Evolutionary conservation across 2,888 invertebrate species (phyloP), one percentile per base, ranked within the genome.

Genomic region (Lacanobia oleracea): DNA sequence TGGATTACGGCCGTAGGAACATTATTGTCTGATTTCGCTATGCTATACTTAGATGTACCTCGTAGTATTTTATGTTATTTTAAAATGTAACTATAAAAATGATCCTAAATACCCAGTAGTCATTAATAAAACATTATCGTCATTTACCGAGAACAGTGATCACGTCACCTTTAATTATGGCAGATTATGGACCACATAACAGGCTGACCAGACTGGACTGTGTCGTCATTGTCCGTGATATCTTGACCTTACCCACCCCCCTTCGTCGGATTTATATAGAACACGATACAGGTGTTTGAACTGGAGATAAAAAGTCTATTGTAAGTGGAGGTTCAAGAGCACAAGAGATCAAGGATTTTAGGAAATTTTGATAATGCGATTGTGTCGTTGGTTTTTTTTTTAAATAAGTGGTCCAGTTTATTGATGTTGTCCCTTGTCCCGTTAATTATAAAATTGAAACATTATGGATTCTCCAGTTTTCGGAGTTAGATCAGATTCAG

Each of bases 161-260:
- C 91, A 90, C 93, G 93, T 94, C 94, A 94, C 93, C 79, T 82
- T 87, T 93, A 92, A 94, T 94, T 94, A 90, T 87, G 79, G 88
- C 81, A 91, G 86, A 93, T 93, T 91, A 91, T 84, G 80, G 79
- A 86, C 85, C 90, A 90, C 86, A 88, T 89, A 88, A 89, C 88
- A 83, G 82, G 83, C 71, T 90, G 90, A 91, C 90, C 91, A 86
- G 81, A 43, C 80, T 86, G 88, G 77, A 88, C 88, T 84, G 86
- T 91, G 90, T 91, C 88, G 59, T 53, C 67, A 81, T 60, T 56
- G 33, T 86, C 88, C 89, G 88, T 68, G 67, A 57, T 87, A 86
- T 79, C 79, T 65, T 85, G 89, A 89, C 77, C 89, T 79, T 27
- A 69, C 54, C 16, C 50, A n/a, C 50, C 66, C 40, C 18, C 23